phyloP scores from a whole-genome alignment of 2,797 vertebrate species.

The Amniataba percoides region DNA sequence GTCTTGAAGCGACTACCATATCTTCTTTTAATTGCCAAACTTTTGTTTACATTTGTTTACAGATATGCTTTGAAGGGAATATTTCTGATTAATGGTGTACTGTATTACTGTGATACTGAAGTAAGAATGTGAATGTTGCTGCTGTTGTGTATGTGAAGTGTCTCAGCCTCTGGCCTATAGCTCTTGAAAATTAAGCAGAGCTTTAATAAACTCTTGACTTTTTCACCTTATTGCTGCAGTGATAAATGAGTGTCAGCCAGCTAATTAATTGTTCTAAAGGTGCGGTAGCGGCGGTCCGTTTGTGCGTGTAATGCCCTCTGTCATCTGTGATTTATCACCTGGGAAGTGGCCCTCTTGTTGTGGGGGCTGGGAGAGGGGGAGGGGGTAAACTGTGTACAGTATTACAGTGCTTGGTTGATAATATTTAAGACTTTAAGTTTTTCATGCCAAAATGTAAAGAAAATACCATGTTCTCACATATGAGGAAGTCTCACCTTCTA shows the following conservation, averaged over 20 bases:
- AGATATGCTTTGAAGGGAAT: constrained; percentile 49
- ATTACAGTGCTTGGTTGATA: background rate
- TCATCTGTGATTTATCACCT: constrained; percentile 83
- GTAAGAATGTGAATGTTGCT: constrained; percentile 71
- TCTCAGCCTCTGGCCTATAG: constrained; percentile 61
- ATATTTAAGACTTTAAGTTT: background rate
- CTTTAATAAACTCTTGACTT: constrained; percentile 89
- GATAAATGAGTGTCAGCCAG: constrained; percentile 85
- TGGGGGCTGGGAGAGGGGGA: background rate
- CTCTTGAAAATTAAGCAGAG: constrained; percentile 74
- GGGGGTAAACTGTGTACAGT: background rate
- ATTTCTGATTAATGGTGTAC: constrained; percentile 50
- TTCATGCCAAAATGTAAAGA: background rate
- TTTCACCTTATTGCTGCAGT: constrained; percentile 85
- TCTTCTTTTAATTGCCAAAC: constrained; percentile 49
- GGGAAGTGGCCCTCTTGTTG: constrained; percentile 69
- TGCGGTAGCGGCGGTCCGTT: constrained; percentile 69
- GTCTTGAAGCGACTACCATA: constrained; percentile 23
- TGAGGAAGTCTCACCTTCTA: background rate
- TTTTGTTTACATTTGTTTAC: constrained; percentile 56
- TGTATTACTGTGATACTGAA: constrained; percentile 59
- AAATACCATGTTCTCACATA: background rate
- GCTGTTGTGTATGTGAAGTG: constrained; percentile 72
- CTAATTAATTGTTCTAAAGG: constrained; percentile 83
- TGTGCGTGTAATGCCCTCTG: constrained; percentile 82